phyloP scores from a whole-genome alignment of 1,140 invertebrate genomes.

The Asbolus verrucosus region DNA sequence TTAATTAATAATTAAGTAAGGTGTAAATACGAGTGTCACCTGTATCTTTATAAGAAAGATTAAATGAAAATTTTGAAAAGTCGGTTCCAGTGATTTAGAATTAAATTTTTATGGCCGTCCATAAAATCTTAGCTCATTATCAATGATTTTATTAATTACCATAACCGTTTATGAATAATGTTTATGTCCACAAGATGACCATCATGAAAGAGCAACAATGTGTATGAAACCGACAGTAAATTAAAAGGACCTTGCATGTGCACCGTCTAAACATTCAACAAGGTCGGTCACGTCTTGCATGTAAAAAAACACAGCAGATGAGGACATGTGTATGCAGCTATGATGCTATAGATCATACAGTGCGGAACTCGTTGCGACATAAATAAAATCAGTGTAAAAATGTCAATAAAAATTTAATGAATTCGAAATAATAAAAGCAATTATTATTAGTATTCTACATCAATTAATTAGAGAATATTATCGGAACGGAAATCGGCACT shows the following conservation, averaged over 20 bases:
- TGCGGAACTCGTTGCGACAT: background rate
- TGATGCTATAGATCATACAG: background rate
- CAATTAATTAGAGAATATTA: slow-evolving; percentile 28
- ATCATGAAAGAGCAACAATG: slow-evolving; percentile 18
- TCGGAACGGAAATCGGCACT: slow-evolving; percentile 2
- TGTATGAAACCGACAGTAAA: no score
- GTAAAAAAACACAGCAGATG: slow-evolving; percentile 4
- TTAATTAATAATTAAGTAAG: no score
- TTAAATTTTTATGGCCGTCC: slow-evolving; percentile 30
- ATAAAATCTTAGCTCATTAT: slow-evolving; percentile 11
- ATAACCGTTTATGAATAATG: slow-evolving; percentile 9
- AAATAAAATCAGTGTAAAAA: slow-evolving; percentile 16
- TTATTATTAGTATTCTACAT: background rate
- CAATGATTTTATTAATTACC: slow-evolving; percentile 5
- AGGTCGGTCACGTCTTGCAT: slow-evolving; percentile 46
- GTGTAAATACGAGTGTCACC: no score
- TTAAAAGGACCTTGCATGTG: slow-evolving; percentile 36
- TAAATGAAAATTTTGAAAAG: no score
- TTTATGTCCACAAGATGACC: no score
- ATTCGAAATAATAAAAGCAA: slow-evolving; percentile 23
- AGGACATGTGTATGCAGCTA: slow-evolving; percentile 10
- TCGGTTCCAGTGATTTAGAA: no score
- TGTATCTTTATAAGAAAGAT: no score
- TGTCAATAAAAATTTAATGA: slow-evolving; percentile 31
- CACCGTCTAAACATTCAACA: slow-evolving; percentile 39